phyloP scores from a whole-genome alignment of 2,888 invertebrate species.

The Rhamnusium bicolor region DNA sequence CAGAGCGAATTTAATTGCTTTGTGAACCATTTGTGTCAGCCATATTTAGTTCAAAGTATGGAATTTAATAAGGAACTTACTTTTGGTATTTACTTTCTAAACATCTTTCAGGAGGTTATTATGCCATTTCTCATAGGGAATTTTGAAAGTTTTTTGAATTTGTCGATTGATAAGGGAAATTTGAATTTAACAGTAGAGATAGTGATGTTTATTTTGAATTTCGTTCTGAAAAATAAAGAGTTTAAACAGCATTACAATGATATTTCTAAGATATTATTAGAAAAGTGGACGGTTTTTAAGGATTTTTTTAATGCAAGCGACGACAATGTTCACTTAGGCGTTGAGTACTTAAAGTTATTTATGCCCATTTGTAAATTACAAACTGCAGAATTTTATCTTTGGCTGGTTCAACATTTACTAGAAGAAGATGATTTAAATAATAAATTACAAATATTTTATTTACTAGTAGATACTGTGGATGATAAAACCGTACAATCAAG shows the following conservation, averaged over 20 bases:
- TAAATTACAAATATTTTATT: slow-evolving; percentile 54
- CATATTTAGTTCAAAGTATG: slow-evolving; percentile 51
- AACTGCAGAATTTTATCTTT: slow-evolving; percentile 34
- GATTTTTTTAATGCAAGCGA: slow-evolving; percentile 52
- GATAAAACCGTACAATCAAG: slow-evolving; percentile 49
- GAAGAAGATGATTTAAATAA: slow-evolving; percentile 40
- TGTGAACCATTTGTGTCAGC: slow-evolving; percentile 52
- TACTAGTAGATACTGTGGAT: slow-evolving; percentile 46
- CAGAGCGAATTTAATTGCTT: slow-evolving; percentile 51
- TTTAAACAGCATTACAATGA: slow-evolving; percentile 36
- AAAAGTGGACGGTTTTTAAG: slow-evolving; percentile 55
- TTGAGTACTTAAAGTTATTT: slow-evolving; percentile 56
- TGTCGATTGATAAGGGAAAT: slow-evolving; percentile 29
- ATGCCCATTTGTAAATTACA: slow-evolving; percentile 42
- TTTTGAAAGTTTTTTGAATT: slow-evolving; percentile 55
- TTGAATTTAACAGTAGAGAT: slow-evolving; percentile 42
- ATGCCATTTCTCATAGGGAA: slow-evolving; percentile 56
- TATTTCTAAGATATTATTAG: slow-evolving; percentile 46
- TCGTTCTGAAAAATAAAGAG: slow-evolving; percentile 44
- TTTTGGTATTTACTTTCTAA: slow-evolving; percentile 61
- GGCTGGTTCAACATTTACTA: slow-evolving; percentile 34
- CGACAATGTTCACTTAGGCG: slow-evolving; percentile 46
- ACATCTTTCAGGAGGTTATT: slow-evolving; percentile 59
- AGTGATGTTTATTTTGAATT: slow-evolving; percentile 44
- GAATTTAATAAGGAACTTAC: slow-evolving; percentile 52